Conservation (phyloP, 2,888 invertebrate genomes). For the Fragum fragum region DNA sequence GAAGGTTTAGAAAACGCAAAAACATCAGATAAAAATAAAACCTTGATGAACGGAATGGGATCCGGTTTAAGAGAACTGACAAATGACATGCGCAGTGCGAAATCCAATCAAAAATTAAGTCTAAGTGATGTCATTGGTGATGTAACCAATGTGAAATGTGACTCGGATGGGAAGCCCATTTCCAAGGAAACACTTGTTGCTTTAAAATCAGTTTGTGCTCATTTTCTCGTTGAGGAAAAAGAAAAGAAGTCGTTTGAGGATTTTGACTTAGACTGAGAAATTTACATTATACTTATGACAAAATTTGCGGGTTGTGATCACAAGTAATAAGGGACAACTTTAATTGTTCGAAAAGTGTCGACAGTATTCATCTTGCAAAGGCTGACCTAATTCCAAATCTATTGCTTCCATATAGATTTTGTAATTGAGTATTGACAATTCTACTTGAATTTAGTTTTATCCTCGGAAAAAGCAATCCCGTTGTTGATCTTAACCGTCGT, state of each 20-base stretch:
- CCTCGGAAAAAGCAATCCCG: too few relatives aligned
- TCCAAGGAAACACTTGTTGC: constrained; percentile 29
- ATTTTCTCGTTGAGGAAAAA: constrained; percentile 19
- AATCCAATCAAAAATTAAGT: constrained; percentile 15
- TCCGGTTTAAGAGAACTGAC: not conserved
- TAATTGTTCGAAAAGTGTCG: too few relatives aligned
- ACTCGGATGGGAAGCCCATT: not conserved
- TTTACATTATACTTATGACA: too few relatives aligned
- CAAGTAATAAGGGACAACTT: too few relatives aligned
- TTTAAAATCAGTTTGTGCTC: constrained; percentile 40
- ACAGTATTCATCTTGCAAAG: too few relatives aligned
- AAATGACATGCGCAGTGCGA: not conserved
- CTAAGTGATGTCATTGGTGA: not conserved
- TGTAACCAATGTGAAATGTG: not conserved
- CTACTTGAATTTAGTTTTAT: too few relatives aligned
- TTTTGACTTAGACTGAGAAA: constrained; percentile 19
- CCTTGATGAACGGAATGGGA: not conserved
- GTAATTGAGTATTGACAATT: too few relatives aligned
- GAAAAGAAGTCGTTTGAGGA: not conserved
- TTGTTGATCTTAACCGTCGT: too few relatives aligned
- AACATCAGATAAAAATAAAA: not conserved
- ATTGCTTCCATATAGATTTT: too few relatives aligned
- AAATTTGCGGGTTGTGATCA: too few relatives aligned
- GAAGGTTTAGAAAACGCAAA: not conserved
- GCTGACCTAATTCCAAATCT: too few relatives aligned